phyloP scores from a whole-genome alignment of 1,140 invertebrate genomes.

The Neotoxoptera formosana region DNA sequence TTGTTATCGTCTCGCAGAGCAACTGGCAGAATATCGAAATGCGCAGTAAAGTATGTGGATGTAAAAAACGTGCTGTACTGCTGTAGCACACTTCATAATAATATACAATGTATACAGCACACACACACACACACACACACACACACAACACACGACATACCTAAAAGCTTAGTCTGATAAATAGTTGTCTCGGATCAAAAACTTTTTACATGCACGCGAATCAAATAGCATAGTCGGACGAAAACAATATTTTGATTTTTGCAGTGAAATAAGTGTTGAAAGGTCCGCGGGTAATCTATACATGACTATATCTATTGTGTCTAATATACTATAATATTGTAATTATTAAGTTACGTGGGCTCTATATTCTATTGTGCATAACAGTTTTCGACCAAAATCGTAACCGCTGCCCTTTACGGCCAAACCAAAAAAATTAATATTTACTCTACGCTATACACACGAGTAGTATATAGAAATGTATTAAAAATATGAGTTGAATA shows the following conservation, averaged over 20 bases:
- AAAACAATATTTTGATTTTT: not conserved
- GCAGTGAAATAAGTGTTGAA: not conserved
- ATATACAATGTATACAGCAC: not conserved
- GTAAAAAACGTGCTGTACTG: not conserved
- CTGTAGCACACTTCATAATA: not conserved
- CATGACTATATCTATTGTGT: too few relatives aligned
- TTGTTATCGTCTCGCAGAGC: not conserved
- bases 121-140: not conserved
- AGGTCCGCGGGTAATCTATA: not conserved
- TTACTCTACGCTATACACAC: too few relatives aligned
- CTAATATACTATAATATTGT: not conserved
- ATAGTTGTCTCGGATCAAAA: not conserved
- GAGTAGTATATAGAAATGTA: too few relatives aligned
- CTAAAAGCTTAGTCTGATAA: not conserved
- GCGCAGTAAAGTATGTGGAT: not conserved
- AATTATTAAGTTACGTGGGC: not conserved
- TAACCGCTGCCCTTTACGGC: too few relatives aligned
- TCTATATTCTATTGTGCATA: too few relatives aligned
- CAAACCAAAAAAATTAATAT: too few relatives aligned
- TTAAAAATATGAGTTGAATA: too few relatives aligned
- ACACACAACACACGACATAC: not conserved
- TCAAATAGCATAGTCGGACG: not conserved
- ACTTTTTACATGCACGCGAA: not conserved
- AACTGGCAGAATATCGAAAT: slow-evolving; percentile 16
- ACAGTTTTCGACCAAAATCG: too few relatives aligned